These are phyloP conservation scores for Nephrotoma guestfalica DNA, from an alignment of 2,888 invertebrate genomes.

Conservation along the genomic window DNA sequence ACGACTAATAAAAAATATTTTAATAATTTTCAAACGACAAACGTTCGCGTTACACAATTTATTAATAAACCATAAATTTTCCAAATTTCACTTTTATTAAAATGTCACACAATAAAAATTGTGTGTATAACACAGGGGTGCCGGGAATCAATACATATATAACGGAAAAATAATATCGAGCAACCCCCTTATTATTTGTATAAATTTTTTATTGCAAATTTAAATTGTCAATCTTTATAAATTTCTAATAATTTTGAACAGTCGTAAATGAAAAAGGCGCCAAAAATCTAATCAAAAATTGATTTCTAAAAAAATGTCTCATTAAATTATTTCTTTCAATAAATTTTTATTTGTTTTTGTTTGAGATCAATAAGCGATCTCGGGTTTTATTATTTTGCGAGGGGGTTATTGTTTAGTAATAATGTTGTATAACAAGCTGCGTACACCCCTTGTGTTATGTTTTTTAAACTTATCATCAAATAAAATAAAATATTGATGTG, in stretches of 20 bases:
- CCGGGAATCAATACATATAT: neutral
- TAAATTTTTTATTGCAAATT: neutral
- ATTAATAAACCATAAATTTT: neutral
- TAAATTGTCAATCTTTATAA: neutral
- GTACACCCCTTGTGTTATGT: neutral
- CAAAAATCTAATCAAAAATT: neutral
- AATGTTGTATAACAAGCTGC: neutral
- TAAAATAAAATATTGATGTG: neutral
- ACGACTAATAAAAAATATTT: neutral
- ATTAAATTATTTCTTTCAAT: neutral
- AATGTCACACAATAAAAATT: neutral
- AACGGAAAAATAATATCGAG: neutral
- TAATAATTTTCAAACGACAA: neutral
- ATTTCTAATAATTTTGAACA: neutral
- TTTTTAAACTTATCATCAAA: neutral
- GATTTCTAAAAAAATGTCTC: neutral
- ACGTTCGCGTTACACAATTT: neutral
- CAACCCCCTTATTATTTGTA: neutral
- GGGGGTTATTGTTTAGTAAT: neutral
- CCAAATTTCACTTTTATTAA: neutral
- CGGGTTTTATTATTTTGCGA: neutral
- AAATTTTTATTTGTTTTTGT: neutral
- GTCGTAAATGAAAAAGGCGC: neutral
- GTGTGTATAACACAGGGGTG: neutral
- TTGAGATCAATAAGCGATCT: neutral